phyloP scores from a whole-genome alignment of 2,113 vertebrate species.

The Podarcis muralis region DNA sequence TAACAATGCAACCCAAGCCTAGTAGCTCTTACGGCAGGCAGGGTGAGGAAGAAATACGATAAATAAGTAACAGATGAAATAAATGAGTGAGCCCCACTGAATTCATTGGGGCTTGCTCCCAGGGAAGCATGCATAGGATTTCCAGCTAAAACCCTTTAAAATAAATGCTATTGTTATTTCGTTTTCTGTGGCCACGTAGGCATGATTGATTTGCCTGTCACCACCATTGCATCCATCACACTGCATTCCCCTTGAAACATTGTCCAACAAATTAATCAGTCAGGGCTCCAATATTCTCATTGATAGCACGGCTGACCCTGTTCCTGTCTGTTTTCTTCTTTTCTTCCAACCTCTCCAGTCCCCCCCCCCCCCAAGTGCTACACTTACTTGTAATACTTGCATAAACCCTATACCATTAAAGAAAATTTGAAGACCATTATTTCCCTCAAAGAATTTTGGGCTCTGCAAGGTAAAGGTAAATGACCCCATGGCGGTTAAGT shows the following conservation, averaged over 20 bases:
- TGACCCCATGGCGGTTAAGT: not conserved
- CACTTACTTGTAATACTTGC: not conserved
- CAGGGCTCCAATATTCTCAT: conserved; percentile 11
- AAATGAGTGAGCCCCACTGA: not conserved
- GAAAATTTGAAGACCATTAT: too few species aligned
- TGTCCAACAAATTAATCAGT: conserved; percentile 33
- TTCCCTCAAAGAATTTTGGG: too few species aligned
- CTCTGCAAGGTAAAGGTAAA: not conserved
- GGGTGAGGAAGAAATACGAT: too few species aligned
- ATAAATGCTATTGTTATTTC: not conserved
- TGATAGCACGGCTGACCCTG: conserved; percentile 4
- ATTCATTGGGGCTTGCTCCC: not conserved
- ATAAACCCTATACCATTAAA: not conserved
- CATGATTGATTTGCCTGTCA: conserved; percentile 24
- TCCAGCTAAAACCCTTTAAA: not conserved
- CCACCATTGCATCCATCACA: conserved; percentile 5
- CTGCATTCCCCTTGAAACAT: conserved; percentile 13
- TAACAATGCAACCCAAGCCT: not conserved
- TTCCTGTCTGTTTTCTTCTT: not conserved
- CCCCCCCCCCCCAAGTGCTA: not conserved
- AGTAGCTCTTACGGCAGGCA: not conserved
- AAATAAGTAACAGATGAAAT: too few species aligned
- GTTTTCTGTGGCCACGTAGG: not conserved
- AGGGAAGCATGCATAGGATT: not conserved
- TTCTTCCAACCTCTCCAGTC: not conserved